Base-by-base conservation (phyloP, 2,113 vertebrate genomes). In the Pelmatolapia mariae region DNA sequence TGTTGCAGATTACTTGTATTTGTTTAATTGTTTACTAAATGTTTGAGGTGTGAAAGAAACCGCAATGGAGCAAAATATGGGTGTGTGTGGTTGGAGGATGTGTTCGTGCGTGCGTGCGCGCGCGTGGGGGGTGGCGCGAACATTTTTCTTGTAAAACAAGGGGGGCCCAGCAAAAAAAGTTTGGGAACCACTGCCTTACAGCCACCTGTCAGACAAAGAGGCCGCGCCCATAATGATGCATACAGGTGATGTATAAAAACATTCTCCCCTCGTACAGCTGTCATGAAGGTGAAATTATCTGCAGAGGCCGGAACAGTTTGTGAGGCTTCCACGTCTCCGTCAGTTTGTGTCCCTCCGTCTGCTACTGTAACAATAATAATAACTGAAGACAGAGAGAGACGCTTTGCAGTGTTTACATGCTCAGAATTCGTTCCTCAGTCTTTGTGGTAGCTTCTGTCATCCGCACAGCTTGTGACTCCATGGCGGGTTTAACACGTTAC, bases 271-370 rank as follows among this genome's bases (percentile, higher is more conserved):
- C 19, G 4, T 22, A 68, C 63, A 3, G n/a, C 11, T 71, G 36
- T 43, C 36, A 24, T 15, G 36, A 40, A 68, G 33, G 11, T 38
- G 61, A 68, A 38, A 68, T 68, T 24, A 40, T 22, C 36, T 68
- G 29, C 15, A 33, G 56, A 31, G 8, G 8, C 5, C 57, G 18
- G 11, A 29, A 29, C 24, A 57, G 26, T 61, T 15, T 6, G 52
- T 61, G 57, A 31, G 57, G 29, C 26, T 61, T 61, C 29, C 26
- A 61, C 16, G 5, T 52, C 8, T 52, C 8, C 19, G 18, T 33
- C 29, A 10, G 29, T 31, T 36, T 33, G 15, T 24, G 13, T 71
- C 38, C 66, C 22, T 24, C 38, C 5, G 1, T 0, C n/a, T 71
- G 66, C n/a, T 6, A 24, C n/a, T 24, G 66, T 19, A n/a, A 45